These are phyloP conservation scores for Bucco capensis DNA, from an alignment of 2,113 vertebrate genomes.

Conservation along the genomic window DNA sequence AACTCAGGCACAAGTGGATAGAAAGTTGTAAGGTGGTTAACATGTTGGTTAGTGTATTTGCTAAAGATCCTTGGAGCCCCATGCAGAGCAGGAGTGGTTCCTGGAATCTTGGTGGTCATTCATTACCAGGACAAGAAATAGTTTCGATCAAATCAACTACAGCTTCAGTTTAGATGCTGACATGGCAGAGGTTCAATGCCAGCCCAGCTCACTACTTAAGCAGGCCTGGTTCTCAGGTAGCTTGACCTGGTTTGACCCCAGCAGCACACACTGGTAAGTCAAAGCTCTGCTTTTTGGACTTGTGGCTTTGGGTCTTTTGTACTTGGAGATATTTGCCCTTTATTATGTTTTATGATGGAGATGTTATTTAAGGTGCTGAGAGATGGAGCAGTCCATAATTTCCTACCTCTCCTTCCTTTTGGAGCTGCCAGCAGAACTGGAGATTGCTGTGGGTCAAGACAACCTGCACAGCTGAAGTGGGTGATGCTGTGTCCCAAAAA, in stretches of 20 bases:
- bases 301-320: background rate
- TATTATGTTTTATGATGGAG: background rate
- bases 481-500: no score
- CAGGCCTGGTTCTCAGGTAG: background rate
- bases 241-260: no score
- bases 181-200: accelerated
- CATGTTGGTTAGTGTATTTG: background rate
- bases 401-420: background rate
- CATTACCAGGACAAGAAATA: background rate
- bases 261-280: background rate
- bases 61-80: background rate
- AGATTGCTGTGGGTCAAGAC: no score
- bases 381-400: background rate
- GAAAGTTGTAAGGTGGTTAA: background rate
- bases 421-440: background rate
- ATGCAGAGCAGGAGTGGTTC: background rate
- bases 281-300: background rate
- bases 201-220: background rate
- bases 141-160: background rate
- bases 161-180: background rate
- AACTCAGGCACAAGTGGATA: background rate
- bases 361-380: background rate
- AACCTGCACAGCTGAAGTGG: no score
- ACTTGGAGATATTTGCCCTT: background rate
- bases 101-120: background rate